Evolutionary conservation across 1,140 invertebrate genomes (phyloP).

Genomic region (Polypedilum vanderplanki): DNA sequence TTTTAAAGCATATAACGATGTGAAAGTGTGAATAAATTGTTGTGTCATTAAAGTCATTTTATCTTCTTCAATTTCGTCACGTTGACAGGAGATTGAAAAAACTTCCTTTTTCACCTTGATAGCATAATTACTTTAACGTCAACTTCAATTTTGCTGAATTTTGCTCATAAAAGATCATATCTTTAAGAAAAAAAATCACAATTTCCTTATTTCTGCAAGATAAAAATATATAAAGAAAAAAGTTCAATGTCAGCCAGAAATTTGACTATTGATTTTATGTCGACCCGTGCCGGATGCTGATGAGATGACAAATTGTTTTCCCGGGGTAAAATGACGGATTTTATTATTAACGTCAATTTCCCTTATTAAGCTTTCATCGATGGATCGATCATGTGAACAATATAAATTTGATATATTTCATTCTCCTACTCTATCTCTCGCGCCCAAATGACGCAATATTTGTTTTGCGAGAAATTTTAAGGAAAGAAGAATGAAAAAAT

Average conservation of each 20-base stretch:
- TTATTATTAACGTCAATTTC: background rate
- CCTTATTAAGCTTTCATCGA: background rate
- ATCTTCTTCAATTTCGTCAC: background rate
- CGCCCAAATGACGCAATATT: no score
- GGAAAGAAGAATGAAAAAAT: no score
- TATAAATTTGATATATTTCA: background rate
- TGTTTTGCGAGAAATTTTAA: no score
- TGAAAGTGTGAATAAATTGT: conserved; percentile 12
- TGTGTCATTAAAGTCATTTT: conserved; percentile 19
- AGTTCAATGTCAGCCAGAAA: background rate
- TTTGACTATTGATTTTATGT: background rate
- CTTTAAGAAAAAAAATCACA: background rate
- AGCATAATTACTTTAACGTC: background rate
- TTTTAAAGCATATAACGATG: background rate
- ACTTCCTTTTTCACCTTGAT: background rate
- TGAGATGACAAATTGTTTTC: background rate
- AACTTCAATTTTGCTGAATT: background rate
- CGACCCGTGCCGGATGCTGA: background rate
- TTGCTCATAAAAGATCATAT: background rate
- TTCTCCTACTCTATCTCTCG: no score
- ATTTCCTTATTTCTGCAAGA: no score
- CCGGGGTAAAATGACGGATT: background rate
- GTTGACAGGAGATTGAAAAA: background rate
- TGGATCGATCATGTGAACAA: background rate
- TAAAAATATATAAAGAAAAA: background rate